phyloP scores from a whole-genome alignment of 2,797 vertebrate species.

The Mormyrops attenuatus region DNA sequence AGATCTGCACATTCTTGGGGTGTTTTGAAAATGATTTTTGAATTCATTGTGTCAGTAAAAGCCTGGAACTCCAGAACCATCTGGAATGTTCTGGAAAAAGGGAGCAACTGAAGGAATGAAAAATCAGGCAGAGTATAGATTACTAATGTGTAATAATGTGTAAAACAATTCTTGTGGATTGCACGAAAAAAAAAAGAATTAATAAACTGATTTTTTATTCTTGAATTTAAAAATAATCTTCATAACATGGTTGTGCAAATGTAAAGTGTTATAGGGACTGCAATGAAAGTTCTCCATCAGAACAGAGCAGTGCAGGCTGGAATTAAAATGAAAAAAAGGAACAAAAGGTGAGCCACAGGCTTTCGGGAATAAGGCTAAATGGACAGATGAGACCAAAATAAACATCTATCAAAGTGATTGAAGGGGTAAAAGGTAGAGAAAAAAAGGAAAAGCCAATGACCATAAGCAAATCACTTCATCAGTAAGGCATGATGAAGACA shows the following conservation, averaged over 20 bases:
- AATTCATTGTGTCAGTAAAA: neutral
- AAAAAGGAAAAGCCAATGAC: neutral
- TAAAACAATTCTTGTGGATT: neutral
- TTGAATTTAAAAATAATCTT: neutral
- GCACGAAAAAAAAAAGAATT: neutral
- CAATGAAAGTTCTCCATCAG: neutral
- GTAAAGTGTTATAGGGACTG: neutral
- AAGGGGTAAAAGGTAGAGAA: neutral
- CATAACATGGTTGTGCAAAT: neutral
- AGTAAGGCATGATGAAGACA: neutral
- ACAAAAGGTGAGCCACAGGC: neutral
- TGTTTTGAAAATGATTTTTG: neutral
- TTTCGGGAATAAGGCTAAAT: conserved; percentile 6
- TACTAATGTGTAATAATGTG: neutral
- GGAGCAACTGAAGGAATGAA: neutral
- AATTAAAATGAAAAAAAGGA: neutral
- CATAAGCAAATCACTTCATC: neutral
- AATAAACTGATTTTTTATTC: neutral
- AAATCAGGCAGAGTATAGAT: neutral
- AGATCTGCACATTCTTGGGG: neutral
- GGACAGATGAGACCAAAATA: neutral
- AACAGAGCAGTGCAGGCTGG: neutral
- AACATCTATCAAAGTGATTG: conserved; percentile 9
- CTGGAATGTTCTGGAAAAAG: neutral
- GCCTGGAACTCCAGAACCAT: neutral